Evolutionary conservation across 2,113 vertebrate species (phyloP).

Genomic region (Eurypyga helias): DNA sequence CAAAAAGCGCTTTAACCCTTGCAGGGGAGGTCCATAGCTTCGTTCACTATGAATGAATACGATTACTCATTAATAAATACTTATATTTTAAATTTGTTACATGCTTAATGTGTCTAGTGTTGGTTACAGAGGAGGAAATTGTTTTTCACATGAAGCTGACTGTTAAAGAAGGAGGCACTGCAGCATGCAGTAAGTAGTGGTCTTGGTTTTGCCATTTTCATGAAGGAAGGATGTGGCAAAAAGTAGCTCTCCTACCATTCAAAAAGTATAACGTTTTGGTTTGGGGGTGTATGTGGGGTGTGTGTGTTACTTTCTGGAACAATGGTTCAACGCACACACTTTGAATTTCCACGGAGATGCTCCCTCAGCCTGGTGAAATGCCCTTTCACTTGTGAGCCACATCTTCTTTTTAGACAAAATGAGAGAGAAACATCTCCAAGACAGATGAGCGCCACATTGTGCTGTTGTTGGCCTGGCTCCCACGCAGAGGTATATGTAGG

Average conservation of each 20-base stretch:
- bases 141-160: not conserved
- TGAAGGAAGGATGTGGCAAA: not conserved
- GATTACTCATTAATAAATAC: not conserved
- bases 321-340: not conserved
- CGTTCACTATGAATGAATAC: not conserved
- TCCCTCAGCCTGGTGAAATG: not conserved
- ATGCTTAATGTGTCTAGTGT: not conserved
- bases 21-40: not conserved
- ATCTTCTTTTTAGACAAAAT: not conserved
- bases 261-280: not conserved
- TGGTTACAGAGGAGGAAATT: not conserved
- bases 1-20: conserved; percentile 1
- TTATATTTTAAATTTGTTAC: not conserved
- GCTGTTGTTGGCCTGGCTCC: not conserved
- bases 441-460: fast-evolving
- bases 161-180: not conserved
- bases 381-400: not conserved
- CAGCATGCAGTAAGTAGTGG: not conserved
- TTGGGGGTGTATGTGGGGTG: too few species aligned
- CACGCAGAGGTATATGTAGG: not conserved
- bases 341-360: not conserved
- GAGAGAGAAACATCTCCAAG: not conserved
- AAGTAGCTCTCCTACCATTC: not conserved
- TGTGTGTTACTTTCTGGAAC: not conserved
- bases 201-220: not conserved